Evolutionary conservation across 1,140 invertebrate genomes (phyloP), one percentile per base, ranked within the genome.

Genomic region (Meloidogyne floridensis): DNA sequence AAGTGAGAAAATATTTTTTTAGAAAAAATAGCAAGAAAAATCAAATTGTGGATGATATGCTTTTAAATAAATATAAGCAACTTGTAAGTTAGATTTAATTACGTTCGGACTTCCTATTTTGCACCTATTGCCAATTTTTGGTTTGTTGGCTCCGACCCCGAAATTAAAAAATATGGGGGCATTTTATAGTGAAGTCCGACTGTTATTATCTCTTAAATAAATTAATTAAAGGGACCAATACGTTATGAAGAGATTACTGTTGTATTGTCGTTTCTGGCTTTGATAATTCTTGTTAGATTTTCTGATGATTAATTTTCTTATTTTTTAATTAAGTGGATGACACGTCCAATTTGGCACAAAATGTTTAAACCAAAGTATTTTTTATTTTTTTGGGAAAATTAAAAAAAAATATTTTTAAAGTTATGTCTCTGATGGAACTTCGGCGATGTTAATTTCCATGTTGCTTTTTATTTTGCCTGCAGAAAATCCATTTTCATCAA

Each of bases 171-270:
- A 32, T 32, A 32, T 32, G 32, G 32, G 32, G 32, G 32, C 32
- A 32, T 32, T 32, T 32, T 32, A 32, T 32, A 32, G 32, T 2
- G 32, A 32, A 32, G 32, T 32, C 32, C 32, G 32, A 32, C 32
- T 32, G 32, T 32, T 32, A 32, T 32, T 32, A 32, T 32, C 0
- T 32, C 2, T 4, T 65, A 65, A 18, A n/a, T 5, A 65, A 65
- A 65, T n/a, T n/a, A 65, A 65, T 65, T 65, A 6, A 65, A 65
- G 56, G 95, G 54, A 93, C 93, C 0, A 93, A 77, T 83, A 75
- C 92, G 91, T 42, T 93, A 92, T 83, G 94, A 96, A 80, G 95
- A 97, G 91, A 91, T 87, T 5, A 92, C 92, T 20, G 94, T 96
- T 0, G 93, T 94, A 47, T 82, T 93, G 10, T 91, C 95, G 32